Base-by-base conservation (phyloP, 1,140 invertebrate genomes). In the Pseudomyrmex cubaensis region DNA sequence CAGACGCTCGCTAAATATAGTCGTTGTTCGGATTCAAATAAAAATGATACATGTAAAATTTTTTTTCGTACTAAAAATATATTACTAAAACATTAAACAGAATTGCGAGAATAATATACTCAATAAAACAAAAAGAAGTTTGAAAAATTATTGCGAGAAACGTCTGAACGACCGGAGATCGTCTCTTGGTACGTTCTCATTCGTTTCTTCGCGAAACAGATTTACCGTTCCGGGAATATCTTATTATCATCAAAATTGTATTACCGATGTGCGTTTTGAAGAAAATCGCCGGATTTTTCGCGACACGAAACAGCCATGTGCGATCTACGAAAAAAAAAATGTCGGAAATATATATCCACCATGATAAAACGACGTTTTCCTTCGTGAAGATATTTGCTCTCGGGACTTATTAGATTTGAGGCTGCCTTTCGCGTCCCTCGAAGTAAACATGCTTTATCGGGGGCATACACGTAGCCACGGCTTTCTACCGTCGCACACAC, bases 381-480 rank as follows among this genome's bases (percentile, higher is more conserved):
- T 46, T 50, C 52, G 77, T 50, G 35, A 57, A 85, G 78, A 88
- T 90, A 90, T 90, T 90, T 90, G 90, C 89, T 86, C 84, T 85
- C 50, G 69, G 54, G 67, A 69, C 70, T 91, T 91, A 91, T 91
- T 91, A 90, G 87, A 90, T 90, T 90, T 88, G 73, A 56, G 77
- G 48, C 87, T 76, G 78, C 54, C 77, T 87, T 82, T 89, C 83
- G 82, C 82, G 63, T 73, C 74, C 80, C 76, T 62, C 67, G 66
- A 50, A 64, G 90, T 90, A 91, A 91, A 91, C 89, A 91, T 83
- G 82, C 85, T 91, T 90, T 90, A 76, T 77, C 59, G 48, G 69
- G 25, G 48, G 20, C 46, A 72, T 73, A 89, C 78, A 89, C 78
- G 87, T 61, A 70, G 56, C 54, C 66, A 54, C 76, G 44, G 67